phyloP scores from a whole-genome alignment of 2,888 invertebrate genomes.

The Eutolmus rufibarbis region DNA sequence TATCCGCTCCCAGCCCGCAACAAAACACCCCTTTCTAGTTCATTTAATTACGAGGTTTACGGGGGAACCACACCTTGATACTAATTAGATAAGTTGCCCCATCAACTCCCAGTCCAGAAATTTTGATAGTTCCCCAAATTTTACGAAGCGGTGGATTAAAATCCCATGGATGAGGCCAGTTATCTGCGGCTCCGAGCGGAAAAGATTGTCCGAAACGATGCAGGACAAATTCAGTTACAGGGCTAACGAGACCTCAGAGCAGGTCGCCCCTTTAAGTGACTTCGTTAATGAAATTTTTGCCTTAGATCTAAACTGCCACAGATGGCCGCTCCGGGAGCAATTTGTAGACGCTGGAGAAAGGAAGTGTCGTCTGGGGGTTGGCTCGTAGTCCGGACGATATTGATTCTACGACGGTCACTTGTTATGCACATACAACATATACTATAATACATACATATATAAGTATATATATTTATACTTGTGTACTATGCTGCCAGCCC shows the following conservation, averaged over 20 bases:
- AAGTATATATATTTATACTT: too few species aligned
- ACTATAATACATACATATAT: not conserved
- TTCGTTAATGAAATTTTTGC: slow-evolving; percentile 41
- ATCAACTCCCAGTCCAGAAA: not conserved
- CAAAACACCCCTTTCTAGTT: slow-evolving; percentile 8
- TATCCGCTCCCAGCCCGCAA: not conserved
- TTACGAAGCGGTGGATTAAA: slow-evolving; percentile 22
- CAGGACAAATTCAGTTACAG: slow-evolving; percentile 28
- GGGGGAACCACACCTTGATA: not conserved
- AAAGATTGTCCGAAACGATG: slow-evolving; percentile 17
- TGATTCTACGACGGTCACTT: not conserved
- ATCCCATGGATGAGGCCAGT: slow-evolving; percentile 22
- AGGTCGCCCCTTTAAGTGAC: slow-evolving; percentile 35
- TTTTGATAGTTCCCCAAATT: slow-evolving; percentile 31
- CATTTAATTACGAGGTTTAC: not conserved
- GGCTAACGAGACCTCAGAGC: slow-evolving; percentile 23
- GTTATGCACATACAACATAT: slow-evolving; percentile 1
- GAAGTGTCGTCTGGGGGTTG: slow-evolving; percentile 3
- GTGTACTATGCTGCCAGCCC: not conserved
- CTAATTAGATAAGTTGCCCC: slow-evolving; percentile 20
- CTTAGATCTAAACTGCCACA: slow-evolving; percentile 26
- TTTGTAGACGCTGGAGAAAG: slow-evolving; percentile 23
- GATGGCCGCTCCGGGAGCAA: slow-evolving; percentile 35
- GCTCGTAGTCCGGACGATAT: not conserved
- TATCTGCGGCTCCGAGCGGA: not conserved